phyloP scores from a whole-genome alignment of 2,113 vertebrate species.

The Aegotheles bennettii region DNA sequence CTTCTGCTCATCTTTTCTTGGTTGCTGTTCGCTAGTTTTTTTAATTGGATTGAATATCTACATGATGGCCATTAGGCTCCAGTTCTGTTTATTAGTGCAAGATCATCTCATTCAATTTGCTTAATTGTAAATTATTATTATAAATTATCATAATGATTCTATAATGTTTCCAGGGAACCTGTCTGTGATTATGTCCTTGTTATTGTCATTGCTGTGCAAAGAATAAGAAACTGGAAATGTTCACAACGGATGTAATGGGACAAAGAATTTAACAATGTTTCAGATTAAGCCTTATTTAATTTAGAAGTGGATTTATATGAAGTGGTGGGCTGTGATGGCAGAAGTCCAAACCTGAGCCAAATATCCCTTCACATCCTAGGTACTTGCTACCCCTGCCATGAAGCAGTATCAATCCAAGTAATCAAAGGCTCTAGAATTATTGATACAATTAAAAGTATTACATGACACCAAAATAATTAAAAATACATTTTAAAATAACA shows the following conservation, averaged over 20 bases:
- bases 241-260: background rate
- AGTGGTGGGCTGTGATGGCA: background rate
- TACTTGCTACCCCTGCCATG: background rate
- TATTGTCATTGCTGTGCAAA: background rate
- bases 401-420: background rate
- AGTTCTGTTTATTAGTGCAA: conserved; percentile 19
- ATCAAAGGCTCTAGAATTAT: background rate
- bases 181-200: background rate
- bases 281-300: background rate
- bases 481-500: background rate
- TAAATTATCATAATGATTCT: background rate
- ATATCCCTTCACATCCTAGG: background rate
- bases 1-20: background rate
- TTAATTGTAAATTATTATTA: conserved; percentile 8
- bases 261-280: background rate
- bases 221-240: background rate
- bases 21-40: background rate
- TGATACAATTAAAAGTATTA: background rate
- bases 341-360: background rate
- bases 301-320: background rate
- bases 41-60: background rate
- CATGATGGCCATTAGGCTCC: background rate
- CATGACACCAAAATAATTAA: background rate
- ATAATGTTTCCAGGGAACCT: background rate
- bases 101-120: conserved; percentile 9